Evolutionary conservation across 2,113 vertebrate genomes (phyloP).

Genomic region (Poeciliopsis retropinna): DNA sequence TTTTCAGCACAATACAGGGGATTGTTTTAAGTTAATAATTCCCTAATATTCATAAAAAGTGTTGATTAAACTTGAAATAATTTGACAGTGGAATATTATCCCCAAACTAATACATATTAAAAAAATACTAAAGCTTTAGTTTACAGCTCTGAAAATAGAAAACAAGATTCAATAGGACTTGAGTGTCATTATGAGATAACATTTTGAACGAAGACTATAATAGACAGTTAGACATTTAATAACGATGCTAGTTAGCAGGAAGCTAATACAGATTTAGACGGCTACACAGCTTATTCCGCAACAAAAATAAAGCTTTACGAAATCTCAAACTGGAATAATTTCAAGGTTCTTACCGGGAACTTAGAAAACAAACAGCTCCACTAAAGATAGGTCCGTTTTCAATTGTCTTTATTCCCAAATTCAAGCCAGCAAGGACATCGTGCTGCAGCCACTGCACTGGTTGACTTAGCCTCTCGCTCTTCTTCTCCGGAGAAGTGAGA

Average conservation of each 20-base stretch:
- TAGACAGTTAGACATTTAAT: neutral
- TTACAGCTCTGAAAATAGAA: neutral
- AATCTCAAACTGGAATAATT: neutral
- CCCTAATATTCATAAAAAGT: too few species aligned
- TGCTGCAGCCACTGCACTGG: neutral
- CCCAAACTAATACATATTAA: too few species aligned
- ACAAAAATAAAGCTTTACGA: neutral
- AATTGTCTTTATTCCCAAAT: constrained; percentile 11
- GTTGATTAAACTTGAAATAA: too few species aligned
- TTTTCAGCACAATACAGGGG: too few species aligned
- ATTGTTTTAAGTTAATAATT: too few species aligned
- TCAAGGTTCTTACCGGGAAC: constrained; percentile 22
- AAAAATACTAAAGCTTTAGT: neutral
- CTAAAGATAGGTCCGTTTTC: neutral
- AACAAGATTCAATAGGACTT: neutral
- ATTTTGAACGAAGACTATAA: neutral
- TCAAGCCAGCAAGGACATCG: constrained; percentile 60
- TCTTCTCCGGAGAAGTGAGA: neutral
- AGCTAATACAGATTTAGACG: neutral
- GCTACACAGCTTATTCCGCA: neutral
- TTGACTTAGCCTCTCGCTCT: constrained; percentile 28
- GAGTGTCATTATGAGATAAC: neutral
- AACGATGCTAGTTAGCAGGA: constrained; percentile 12
- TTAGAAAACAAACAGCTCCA: neutral
- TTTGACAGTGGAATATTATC: too few species aligned